Conservation (phyloP, 1,140 invertebrate genomes). For the Cepaea nemoralis region DNA sequence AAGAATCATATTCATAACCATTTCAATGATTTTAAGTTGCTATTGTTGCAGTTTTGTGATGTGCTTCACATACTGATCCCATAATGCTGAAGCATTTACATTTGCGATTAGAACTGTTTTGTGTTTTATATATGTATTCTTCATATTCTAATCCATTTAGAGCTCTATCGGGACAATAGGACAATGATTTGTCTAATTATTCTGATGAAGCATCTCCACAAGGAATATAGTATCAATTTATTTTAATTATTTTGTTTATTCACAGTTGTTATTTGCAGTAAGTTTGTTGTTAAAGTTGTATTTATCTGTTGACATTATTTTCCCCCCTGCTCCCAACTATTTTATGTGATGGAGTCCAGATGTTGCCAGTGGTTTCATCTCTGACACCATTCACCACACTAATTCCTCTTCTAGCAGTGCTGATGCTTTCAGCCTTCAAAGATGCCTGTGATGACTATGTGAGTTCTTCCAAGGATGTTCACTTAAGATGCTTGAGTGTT, state of each 20-base stretch:
- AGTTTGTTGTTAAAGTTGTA: background rate
- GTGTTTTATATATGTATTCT: too few relatives aligned
- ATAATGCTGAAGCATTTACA: too few relatives aligned
- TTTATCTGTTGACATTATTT: background rate
- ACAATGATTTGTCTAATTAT: too few relatives aligned
- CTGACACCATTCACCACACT: constrained; percentile 97
- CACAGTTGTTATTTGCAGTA: background rate
- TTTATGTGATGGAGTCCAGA: constrained; percentile 74
- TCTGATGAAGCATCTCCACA: too few relatives aligned
- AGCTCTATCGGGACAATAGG: too few relatives aligned
- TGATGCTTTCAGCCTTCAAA: constrained; percentile 94
- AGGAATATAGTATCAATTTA: background rate
- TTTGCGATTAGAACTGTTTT: too few relatives aligned
- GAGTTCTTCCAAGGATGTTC: constrained; percentile 74
- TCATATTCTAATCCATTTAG: too few relatives aligned
- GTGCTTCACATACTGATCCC: too few relatives aligned
- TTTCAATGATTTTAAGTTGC: too few relatives aligned
- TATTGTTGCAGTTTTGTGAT: too few relatives aligned
- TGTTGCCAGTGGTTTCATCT: constrained; percentile 97
- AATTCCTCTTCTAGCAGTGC: constrained; percentile 94
- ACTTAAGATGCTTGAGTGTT: background rate
- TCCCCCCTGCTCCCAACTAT: background rate
- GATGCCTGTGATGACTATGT: constrained; percentile 99
- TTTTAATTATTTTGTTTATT: background rate
- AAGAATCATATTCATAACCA: too few relatives aligned